Evolutionary conservation across 2,888 invertebrate species (phyloP).

Genomic region (Drosophila meridiana): DNA sequence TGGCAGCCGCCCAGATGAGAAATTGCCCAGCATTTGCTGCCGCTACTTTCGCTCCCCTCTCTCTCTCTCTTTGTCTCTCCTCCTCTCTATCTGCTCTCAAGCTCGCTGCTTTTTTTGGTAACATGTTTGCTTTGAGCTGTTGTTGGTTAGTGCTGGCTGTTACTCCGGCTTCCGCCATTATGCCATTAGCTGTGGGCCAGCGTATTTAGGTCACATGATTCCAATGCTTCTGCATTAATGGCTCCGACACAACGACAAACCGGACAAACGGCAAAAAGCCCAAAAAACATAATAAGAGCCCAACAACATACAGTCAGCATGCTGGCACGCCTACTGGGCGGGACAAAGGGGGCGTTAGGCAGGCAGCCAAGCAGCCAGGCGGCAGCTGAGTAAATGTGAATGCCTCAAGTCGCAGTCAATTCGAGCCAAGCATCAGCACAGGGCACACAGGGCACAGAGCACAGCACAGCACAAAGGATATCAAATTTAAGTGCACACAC

Average conservation of each 20-base stretch:
- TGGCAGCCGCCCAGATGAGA: conserved; percentile 51
- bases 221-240: conserved; percentile 68
- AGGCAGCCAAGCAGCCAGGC: not conserved
- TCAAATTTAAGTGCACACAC: conserved; percentile 79
- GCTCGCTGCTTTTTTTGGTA: conserved; percentile 33
- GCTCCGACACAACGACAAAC: conserved; percentile 39
- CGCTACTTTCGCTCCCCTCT: not conserved
- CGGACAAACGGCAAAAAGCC: conserved; percentile 65
- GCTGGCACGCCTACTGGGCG: conserved; percentile 40
- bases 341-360: not conserved
- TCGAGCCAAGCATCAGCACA: conserved; percentile 43
- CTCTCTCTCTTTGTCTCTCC: not conserved
- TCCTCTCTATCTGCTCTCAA: not conserved
- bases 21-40: conserved; percentile 49
- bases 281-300: conserved; percentile 53
- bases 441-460: conserved; percentile 42
- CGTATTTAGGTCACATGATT: conserved; percentile 78
- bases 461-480: conserved; percentile 75
- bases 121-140: conserved; percentile 60
- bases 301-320: conserved; percentile 37
- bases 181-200: conserved; percentile 70
- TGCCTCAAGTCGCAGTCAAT: conserved; percentile 69
- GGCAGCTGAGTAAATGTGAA: conserved; percentile 44
- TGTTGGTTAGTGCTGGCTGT: conserved; percentile 29
- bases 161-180: conserved; percentile 66